These are phyloP conservation scores for Lasiommata megera DNA, from an alignment of 2,888 invertebrate genomes.

Conservation along the genomic window DNA sequence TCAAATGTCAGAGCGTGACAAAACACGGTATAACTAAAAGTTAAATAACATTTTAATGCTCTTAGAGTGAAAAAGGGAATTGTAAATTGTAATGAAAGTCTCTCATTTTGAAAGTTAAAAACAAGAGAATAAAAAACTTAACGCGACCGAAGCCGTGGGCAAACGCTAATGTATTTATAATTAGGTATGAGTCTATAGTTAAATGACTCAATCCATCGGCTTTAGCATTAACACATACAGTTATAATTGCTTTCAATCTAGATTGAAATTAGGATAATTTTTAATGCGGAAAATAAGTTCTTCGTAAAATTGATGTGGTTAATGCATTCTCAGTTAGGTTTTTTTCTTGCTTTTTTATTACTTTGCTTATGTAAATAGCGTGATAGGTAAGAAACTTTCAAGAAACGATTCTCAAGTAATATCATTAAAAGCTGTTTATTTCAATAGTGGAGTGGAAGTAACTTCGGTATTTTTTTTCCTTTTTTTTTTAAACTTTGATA, in stretches of 20 bases:
- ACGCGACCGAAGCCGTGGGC: background rate
- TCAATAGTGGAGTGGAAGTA: too few species aligned
- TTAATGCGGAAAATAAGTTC: slow-evolving; percentile 12
- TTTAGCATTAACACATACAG: slow-evolving; percentile 3
- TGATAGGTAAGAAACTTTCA: background rate
- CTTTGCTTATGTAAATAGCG: background rate
- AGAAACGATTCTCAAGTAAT: too few species aligned
- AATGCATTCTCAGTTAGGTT: background rate
- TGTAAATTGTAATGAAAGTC: too few species aligned
- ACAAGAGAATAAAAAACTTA: too few species aligned
- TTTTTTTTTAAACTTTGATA: too few species aligned
- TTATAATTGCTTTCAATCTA: slow-evolving; percentile 20
- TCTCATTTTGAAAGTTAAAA: too few species aligned
- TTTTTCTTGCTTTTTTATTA: background rate
- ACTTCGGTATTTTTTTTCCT: too few species aligned
- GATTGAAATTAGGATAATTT: slow-evolving; percentile 18
- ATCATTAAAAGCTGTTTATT: too few species aligned
- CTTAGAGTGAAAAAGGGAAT: too few species aligned
- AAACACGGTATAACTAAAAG: too few species aligned
- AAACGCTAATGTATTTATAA: background rate
- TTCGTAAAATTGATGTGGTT: background rate
- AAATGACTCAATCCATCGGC: slow-evolving; percentile 23
- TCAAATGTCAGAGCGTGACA: too few species aligned
- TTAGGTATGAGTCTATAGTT: slow-evolving; percentile 20
- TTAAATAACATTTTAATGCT: too few species aligned